Evolutionary conservation across 2,888 invertebrate species (phyloP).

Genomic region (Nomada ruficornis): DNA sequence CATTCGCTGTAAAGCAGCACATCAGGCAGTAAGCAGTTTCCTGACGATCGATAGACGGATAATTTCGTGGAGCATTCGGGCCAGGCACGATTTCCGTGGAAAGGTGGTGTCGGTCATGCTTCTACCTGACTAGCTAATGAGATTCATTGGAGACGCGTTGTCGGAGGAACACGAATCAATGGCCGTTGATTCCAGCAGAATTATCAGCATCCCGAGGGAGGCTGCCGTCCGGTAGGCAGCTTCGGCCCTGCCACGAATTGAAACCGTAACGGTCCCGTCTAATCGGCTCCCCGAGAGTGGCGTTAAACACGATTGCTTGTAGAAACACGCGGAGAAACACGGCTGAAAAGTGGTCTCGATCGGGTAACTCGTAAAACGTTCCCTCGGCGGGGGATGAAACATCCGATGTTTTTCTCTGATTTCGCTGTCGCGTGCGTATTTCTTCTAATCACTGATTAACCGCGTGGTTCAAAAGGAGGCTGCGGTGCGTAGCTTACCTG

Average conservation of each 20-base stretch:
- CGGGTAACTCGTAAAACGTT: slow-evolving; percentile 15
- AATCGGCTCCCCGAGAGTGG: slow-evolving; percentile 50
- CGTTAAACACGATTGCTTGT: slow-evolving; percentile 43
- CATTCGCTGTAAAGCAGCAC: not conserved
- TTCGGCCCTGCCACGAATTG: slow-evolving; percentile 33
- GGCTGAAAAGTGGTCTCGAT: slow-evolving; percentile 27
- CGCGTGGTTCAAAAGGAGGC: too few species aligned
- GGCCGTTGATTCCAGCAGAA: slow-evolving; percentile 55
- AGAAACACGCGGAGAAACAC: slow-evolving; percentile 19
- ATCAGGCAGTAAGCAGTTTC: not conserved
- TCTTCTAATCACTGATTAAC: too few species aligned
- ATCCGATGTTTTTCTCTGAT: too few species aligned
- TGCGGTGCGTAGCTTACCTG: too few species aligned
- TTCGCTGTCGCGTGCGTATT: too few species aligned
- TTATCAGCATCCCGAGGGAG: slow-evolving; percentile 59
- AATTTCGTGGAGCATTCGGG: slow-evolving; percentile 3
- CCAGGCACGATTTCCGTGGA: slow-evolving; percentile 25
- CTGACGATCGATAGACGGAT: slow-evolving; percentile 6
- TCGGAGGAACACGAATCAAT: slow-evolving; percentile 49
- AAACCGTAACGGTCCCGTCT: slow-evolving; percentile 49
- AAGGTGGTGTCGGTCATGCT: slow-evolving; percentile 28
- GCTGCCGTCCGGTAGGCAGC: not conserved
- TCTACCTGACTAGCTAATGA: slow-evolving; percentile 22
- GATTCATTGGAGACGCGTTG: slow-evolving; percentile 47
- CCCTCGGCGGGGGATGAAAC: not conserved